phyloP scores from a whole-genome alignment of 2,797 vertebrate species.

The Apodemus agrarius region DNA sequence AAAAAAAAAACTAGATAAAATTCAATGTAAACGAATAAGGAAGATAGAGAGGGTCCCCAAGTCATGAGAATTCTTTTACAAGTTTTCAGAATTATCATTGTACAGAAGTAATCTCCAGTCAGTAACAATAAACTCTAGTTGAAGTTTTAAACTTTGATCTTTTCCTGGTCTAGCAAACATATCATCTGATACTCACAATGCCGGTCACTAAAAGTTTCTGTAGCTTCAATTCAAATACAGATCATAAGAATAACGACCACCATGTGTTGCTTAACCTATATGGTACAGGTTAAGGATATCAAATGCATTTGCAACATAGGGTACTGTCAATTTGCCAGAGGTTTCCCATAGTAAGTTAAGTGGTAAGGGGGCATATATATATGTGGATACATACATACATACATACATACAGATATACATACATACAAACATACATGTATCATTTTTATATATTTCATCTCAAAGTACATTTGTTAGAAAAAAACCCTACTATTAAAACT shows the following conservation, averaged over 20 bases:
- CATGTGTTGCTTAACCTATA: too few relatives aligned
- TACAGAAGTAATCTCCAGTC: not conserved
- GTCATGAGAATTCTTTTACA: not conserved
- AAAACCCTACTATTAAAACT: slow-evolving; percentile 7
- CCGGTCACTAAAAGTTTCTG: not conserved
- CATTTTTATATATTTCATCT: not conserved
- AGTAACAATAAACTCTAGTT: not conserved
- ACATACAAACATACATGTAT: not conserved
- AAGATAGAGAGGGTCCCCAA: not conserved
- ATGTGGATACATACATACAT: not conserved
- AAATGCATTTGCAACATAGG: not conserved
- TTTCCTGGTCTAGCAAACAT: not conserved
- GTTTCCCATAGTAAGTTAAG: not conserved
- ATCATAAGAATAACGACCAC: not conserved
- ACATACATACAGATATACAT: too few relatives aligned
- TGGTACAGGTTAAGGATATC: not conserved
- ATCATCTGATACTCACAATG: not conserved
- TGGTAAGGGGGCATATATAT: not conserved
- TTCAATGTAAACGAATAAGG: not conserved
- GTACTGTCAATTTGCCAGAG: not conserved
- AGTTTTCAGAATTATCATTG: not conserved
- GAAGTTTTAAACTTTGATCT: not conserved
- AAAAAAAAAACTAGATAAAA: not conserved
- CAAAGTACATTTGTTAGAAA: not conserved
- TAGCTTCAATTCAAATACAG: not conserved